Conservation (phyloP, 1,140 invertebrate species). For the Linepithema humile region DNA sequence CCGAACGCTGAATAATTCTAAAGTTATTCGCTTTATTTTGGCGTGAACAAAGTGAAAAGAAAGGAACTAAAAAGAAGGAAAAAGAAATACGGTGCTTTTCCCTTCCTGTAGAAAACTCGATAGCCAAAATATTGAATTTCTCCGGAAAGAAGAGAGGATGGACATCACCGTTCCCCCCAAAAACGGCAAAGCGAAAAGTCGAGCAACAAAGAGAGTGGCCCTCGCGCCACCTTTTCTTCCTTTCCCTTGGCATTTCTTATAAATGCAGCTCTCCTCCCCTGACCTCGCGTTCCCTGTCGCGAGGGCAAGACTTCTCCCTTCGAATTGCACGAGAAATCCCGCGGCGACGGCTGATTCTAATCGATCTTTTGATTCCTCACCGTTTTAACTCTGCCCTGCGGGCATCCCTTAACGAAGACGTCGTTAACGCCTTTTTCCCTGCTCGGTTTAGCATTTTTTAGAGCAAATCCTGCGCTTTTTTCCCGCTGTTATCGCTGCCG, state of each 20-base stretch:
- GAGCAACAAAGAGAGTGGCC: conserved; percentile 62
- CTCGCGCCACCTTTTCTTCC: conserved; percentile 48
- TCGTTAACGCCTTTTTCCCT: conserved; percentile 40
- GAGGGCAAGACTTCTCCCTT: conserved; percentile 55
- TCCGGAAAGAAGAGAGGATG: conserved; percentile 60
- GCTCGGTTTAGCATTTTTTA: conserved; percentile 23
- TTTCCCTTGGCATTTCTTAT: conserved; percentile 33
- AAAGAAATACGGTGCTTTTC: conserved; percentile 33
- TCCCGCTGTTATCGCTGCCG: neutral
- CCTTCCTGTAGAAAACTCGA: conserved; percentile 71
- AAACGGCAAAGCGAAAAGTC: conserved; percentile 57
- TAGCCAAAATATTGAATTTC: conserved; percentile 81
- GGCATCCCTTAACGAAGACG: conserved; percentile 72
- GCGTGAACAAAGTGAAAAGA: neutral
- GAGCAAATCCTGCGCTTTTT: conserved; percentile 18
- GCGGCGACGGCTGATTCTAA: conserved; percentile 68
- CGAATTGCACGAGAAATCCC: conserved; percentile 66
- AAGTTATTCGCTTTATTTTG: conserved; percentile 31
- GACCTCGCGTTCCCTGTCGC: conserved; percentile 29
- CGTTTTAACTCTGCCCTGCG: conserved; percentile 74
- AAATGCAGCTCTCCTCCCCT: conserved; percentile 41
- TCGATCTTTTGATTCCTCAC: conserved; percentile 69
- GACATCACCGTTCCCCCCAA: conserved; percentile 47
- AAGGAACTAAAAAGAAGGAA: neutral
- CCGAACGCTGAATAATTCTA: conserved; percentile 40